Evolutionary conservation across 2,888 invertebrate genomes (phyloP), one percentile per base, ranked within the genome.

Genomic region (Diachrysia chrysitis): DNA sequence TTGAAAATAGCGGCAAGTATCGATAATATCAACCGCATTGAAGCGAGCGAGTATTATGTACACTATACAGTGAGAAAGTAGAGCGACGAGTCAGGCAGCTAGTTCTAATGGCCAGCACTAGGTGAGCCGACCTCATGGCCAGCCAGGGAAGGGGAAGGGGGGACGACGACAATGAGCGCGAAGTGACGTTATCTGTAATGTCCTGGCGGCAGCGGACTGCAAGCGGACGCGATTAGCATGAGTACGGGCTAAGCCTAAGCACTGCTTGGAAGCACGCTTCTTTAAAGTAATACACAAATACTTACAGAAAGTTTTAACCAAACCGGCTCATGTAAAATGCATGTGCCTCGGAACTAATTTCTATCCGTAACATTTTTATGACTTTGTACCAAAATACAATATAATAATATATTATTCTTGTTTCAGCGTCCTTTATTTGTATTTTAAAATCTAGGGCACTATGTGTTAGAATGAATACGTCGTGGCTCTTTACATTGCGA

Each of bases 161-260:
- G 63, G 54, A 2, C 9, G 42, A 35, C 64, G 70, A 21, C 68
- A 64, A 64, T 71, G 78, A 64, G 76, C 59, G 48, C 53, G n/a
- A 58, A 61, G 48, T 69, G 66, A 71, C 67, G 55, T 73, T 70
- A 78, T 66, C 78, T 60, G 62, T 71, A 69, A 73, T 71, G 68
- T 64, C 66, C 51, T 60, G 54, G 48, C 48, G 37, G 66, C 29
- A 51, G 35, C 46, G 12, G 51, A 23, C 55, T 58, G 42, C 42
- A 17, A 53, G 54, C 23, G 68, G 58, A 42, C 21, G 17, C 42
- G 42, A 73, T 70, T 76, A 71, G 57, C 42, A 42, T 35, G 60
- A 19, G 58, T 19, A 17, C 14, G 17, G 29, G 29, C 29, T 12
- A 19, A 65, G 58, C 58, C 58, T 65, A 21, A 58, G 37, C 61